Evolutionary conservation across 2,888 invertebrate species (phyloP).

Genomic region (Lasioglossum calceatum): DNA sequence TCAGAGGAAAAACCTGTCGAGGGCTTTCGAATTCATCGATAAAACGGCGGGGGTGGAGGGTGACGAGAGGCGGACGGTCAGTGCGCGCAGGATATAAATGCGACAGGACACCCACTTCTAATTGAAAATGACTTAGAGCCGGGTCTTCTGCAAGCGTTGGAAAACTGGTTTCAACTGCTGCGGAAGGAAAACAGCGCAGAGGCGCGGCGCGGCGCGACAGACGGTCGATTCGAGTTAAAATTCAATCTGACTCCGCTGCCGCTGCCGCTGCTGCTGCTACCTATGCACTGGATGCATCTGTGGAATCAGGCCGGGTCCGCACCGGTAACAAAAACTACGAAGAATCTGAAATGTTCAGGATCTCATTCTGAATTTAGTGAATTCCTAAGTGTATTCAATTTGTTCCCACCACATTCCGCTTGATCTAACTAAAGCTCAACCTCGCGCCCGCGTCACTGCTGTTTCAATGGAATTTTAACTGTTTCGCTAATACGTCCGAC

Average conservation of each 20-base stretch:
- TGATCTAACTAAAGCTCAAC: slow-evolving; percentile 25
- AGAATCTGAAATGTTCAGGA: slow-evolving; percentile 57
- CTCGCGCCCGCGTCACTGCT: not conserved
- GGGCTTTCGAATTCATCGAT: slow-evolving; percentile 23
- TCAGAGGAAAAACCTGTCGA: not conserved
- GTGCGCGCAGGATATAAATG: slow-evolving; percentile 12
- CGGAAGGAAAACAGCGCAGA: slow-evolving; percentile 26
- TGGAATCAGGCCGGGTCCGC: slow-evolving; percentile 40
- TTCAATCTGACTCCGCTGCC: slow-evolving; percentile 68
- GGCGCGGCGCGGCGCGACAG: slow-evolving; percentile 29
- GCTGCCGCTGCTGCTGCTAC: slow-evolving; percentile 12
- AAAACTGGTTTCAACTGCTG: slow-evolving; percentile 30
- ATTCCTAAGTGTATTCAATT: slow-evolving; percentile 38
- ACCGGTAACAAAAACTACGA: slow-evolving; percentile 56
- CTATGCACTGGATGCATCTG: slow-evolving; percentile 52
- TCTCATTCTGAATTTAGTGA: slow-evolving; percentile 62
- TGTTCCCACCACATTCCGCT: slow-evolving; percentile 8
- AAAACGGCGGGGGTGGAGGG: not conserved
- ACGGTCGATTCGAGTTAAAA: slow-evolving; percentile 68
- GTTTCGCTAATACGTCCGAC: slow-evolving; percentile 35
- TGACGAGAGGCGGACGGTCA: not conserved
- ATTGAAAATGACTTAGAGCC: slow-evolving; percentile 45
- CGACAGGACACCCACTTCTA: slow-evolving; percentile 34
- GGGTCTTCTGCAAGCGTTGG: slow-evolving; percentile 13
- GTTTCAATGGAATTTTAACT: slow-evolving; percentile 55